Base-by-base conservation (phyloP, 35 echinoderm and acorn worm genomes). In the Eucidaris tribuloides region DNA sequence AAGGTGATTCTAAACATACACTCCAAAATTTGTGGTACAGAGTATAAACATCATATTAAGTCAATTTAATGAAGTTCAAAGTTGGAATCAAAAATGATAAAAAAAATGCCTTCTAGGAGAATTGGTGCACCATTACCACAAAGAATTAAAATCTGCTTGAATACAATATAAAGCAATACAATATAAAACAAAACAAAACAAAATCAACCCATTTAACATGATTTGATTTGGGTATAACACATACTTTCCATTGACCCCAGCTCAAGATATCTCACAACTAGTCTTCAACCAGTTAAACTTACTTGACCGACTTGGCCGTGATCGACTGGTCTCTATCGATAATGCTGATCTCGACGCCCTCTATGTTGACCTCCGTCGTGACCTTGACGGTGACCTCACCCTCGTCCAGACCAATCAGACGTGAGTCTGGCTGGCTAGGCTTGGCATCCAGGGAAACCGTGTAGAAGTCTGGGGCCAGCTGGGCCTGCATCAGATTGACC, bases 241-340 rank as follows among this genome's bases (percentile, higher is more conserved):
- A n/a, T n/a, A n/a, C n/a, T n/a, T n/a, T n/a, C n/a, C n/a, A n/a
- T n/a, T n/a, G n/a, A n/a, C n/a, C n/a, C n/a, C n/a, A n/a, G n/a
- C n/a, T n/a, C n/a, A n/a, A n/a, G n/a, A n/a, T n/a, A n/a, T n/a
- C n/a, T n/a, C n/a, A n/a, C n/a, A n/a, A n/a, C n/a, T n/a, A n/a
- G n/a, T n/a, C n/a, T n/a, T n/a, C 29, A 27, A 5, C 41, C 18
- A 72, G 7, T 72, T 34, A n/a, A 2, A 82, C 89, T 82, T 46
- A 97, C 94, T 85, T 97, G 58, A 81, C 77, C n/a, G 94, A 89
- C 78, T 97, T 97, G 31, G 94, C 90, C 59, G 94, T 88, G 62
- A 91, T 97, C n/a, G 89, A 88, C 76, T 97, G 94, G 45, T 97
- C 94, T 30, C 82, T 88, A 34, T 97, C 94, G 11, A 97, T 79